Evolutionary conservation across 1,140 invertebrate species (phyloP).

Genomic region (Harlomillsia oculata): DNA sequence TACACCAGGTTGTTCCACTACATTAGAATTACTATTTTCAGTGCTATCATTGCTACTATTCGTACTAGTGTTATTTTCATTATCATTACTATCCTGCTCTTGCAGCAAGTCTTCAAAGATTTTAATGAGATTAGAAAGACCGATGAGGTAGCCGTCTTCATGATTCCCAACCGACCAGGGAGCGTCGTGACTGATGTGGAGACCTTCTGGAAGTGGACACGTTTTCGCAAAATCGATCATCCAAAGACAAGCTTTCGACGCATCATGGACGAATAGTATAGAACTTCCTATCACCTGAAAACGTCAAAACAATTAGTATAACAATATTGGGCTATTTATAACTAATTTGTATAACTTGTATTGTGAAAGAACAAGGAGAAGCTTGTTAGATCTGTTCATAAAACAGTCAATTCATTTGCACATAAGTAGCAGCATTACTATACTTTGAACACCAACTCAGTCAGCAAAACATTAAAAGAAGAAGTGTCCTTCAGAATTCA

Average conservation of each 20-base stretch:
- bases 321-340: too few species aligned
- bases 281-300: slow-evolving; percentile 86
- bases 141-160: slow-evolving; percentile 93
- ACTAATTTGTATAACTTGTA: too few species aligned
- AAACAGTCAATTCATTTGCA: too few species aligned
- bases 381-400: too few species aligned
- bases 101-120: slow-evolving; percentile 58
- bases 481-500: too few species aligned
- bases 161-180: slow-evolving; percentile 94
- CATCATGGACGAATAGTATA: slow-evolving; percentile 89
- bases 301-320: slow-evolving; percentile 1
- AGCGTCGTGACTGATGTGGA: slow-evolving; percentile 66
- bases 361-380: too few species aligned
- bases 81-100: too few species aligned
- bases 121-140: slow-evolving; percentile 85
- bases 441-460: too few species aligned
- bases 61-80: too few species aligned
- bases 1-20: not conserved
- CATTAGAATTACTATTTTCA: not conserved
- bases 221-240: slow-evolving; percentile 99
- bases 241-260: slow-evolving; percentile 78
- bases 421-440: too few species aligned
- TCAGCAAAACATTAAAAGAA: too few species aligned
- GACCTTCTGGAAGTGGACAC: slow-evolving; percentile 61
- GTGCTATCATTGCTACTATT: slow-evolving; percentile 2